phyloP scores from a whole-genome alignment of 2,888 invertebrate species.

The Ennomos fuscantarius region DNA sequence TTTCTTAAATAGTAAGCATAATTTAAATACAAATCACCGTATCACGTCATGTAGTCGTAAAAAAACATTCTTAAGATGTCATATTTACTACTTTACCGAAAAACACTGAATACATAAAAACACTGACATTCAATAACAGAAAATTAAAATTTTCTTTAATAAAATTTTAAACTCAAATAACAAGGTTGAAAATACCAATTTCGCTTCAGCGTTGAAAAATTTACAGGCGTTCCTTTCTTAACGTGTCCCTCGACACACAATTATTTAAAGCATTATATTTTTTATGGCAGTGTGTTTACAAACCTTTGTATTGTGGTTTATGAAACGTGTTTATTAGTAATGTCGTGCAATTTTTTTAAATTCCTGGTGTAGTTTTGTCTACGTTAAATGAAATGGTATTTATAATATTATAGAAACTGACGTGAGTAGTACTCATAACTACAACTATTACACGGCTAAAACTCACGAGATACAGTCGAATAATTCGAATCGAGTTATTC shows the following conservation, averaged over 20 bases:
- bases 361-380: constrained; percentile 26
- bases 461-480: no score
- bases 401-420: no score
- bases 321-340: constrained; percentile 11
- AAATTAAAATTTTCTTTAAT: constrained; percentile 24
- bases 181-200: constrained; percentile 32
- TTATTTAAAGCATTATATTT: constrained; percentile 32
- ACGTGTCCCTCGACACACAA: constrained; percentile 27
- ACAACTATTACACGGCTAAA: no score
- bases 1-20: constrained; percentile 6
- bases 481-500: no score
- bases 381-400: constrained; percentile 44
- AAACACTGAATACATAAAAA: constrained; percentile 21
- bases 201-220: constrained; percentile 37
- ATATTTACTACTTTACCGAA: constrained; percentile 18
- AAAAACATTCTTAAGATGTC: constrained; percentile 9
- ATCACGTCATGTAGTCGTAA: constrained; percentile 1
- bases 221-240: constrained; percentile 31
- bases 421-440: no score
- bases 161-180: constrained; percentile 29
- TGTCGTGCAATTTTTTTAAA: constrained; percentile 19
- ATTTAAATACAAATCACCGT: not conserved
- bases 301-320: constrained; percentile 24
- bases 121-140: constrained; percentile 21
- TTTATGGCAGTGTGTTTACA: constrained; percentile 28